Evolutionary conservation across 2,888 invertebrate species (phyloP), one percentile per base, ranked within the genome.

Genomic region (Oithona nana): DNA sequence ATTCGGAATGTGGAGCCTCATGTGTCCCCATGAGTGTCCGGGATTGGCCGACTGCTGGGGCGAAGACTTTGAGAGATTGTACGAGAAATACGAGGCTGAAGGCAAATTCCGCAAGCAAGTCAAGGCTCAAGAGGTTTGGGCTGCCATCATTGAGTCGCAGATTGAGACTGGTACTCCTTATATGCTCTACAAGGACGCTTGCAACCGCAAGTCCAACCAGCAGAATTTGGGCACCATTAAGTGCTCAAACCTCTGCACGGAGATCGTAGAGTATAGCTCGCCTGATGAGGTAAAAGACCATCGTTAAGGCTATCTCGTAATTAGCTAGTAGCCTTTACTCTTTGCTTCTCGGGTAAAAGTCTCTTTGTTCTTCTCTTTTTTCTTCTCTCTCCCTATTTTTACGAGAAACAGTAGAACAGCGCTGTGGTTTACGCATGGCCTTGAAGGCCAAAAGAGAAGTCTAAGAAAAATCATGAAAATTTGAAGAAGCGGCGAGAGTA

Each of bases 121-220:
- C 22, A 80, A 80, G 65, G 98, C 98, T 0, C 88, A 89, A 72
- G 76, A 84, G 64, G 73, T 98, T 50, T 98, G 95, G 95, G 84
- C 84, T 70, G 88, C 92, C 50, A 88, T 98, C 65, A 83, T 94
- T 65, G 86, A 89, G 71, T 82, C 94, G 0, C 77, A 77, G 68
- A 88, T 92, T 2, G 98, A 98, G 78, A 97, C 97, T 1, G 98
- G 97, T 16, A 92, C 89, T 3, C 98, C 98, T 0, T 98, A 92
- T 73, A 95, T 98, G 90, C 75, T 90, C 0, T 92, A 89, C 71
- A 92, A 92, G 75, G 98, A 98, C 75, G 81, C 92, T 2, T 95
- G 97, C 71, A 98, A 98, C 71, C 76, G 86, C 1, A 98, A 98
- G 75, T 90, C 90, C 64, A 98, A 98, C 73, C 98, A 99, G 70